These are phyloP conservation scores for Magallana angulata DNA, from an alignment of 1,140 invertebrate genomes.

Conservation along the genomic window DNA sequence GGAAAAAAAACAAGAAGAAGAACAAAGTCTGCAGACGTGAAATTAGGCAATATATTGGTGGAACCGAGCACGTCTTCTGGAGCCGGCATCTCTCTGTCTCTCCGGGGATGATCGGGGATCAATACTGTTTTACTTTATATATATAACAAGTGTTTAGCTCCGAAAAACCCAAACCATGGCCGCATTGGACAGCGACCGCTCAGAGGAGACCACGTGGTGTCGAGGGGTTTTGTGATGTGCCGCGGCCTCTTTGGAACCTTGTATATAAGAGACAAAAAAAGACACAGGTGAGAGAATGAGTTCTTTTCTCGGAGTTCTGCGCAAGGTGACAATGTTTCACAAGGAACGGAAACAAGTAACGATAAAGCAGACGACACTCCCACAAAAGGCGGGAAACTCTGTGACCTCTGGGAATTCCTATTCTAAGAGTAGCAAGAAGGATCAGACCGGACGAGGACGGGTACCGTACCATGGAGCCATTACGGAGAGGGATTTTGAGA, in stretches of 20 bases:
- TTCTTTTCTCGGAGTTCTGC: not conserved
- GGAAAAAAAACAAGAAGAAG: not conserved
- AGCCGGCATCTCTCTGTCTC: not conserved
- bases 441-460: not conserved
- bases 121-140: conserved; percentile 29
- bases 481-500: not conserved
- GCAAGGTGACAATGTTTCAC: not conserved
- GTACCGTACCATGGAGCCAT: not conserved
- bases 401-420: not conserved
- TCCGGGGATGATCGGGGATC: not conserved
- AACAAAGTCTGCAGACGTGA: not conserved
- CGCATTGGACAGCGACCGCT: not conserved
- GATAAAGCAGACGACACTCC: not conserved
- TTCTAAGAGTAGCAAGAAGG: not conserved
- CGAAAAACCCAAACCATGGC: conserved; percentile 10
- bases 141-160: conserved; percentile 23
- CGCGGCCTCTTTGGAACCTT: not conserved
- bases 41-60: conserved; percentile 29
- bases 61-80: not conserved
- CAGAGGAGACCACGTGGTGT: not conserved
- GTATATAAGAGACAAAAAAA: not conserved
- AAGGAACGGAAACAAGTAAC: not conserved
- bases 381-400: conserved; percentile 1
- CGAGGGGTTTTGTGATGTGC: not conserved
- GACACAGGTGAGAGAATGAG: conserved; percentile 8